Evolutionary conservation across 2,113 vertebrate species (phyloP).

Genomic region (Aegithalos caudatus): DNA sequence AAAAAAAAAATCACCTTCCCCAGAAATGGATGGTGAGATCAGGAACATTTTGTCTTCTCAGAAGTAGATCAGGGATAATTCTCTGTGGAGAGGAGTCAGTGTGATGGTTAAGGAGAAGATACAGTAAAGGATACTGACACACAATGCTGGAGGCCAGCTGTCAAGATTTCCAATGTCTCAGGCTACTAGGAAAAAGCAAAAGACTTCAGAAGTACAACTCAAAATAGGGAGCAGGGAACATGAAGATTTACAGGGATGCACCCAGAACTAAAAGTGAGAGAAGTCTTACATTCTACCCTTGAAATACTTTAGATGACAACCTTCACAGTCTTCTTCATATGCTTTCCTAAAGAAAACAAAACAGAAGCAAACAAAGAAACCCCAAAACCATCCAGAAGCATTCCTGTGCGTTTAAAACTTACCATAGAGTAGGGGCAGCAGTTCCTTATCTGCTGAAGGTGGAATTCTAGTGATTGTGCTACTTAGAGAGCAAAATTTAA

Average conservation of each 20-base stretch:
- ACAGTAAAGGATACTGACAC: background rate
- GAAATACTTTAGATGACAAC: background rate
- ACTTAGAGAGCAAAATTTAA: background rate
- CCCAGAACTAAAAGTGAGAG: background rate
- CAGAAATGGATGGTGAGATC: background rate
- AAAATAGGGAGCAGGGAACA: background rate
- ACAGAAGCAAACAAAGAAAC: background rate
- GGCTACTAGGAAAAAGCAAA: background rate
- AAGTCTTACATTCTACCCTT: background rate
- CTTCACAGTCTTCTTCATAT: background rate
- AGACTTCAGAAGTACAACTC: background rate
- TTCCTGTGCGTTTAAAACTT: background rate
- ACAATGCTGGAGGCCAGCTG: background rate
- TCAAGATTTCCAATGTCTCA: background rate
- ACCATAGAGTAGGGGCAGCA: rapidly evolving
- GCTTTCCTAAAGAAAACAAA: background rate
- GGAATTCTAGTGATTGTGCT: background rate
- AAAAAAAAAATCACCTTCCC: rapidly evolving
- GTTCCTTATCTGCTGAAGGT: no score
- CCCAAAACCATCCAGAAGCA: rapidly evolving
- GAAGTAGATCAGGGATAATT: background rate
- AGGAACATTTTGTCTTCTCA: background rate
- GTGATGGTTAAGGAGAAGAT: background rate
- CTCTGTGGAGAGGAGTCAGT: background rate
- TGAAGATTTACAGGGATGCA: rapidly evolving